Conservation (phyloP, 2,797 vertebrate species). For the Peromyscus eremicus region DNA sequence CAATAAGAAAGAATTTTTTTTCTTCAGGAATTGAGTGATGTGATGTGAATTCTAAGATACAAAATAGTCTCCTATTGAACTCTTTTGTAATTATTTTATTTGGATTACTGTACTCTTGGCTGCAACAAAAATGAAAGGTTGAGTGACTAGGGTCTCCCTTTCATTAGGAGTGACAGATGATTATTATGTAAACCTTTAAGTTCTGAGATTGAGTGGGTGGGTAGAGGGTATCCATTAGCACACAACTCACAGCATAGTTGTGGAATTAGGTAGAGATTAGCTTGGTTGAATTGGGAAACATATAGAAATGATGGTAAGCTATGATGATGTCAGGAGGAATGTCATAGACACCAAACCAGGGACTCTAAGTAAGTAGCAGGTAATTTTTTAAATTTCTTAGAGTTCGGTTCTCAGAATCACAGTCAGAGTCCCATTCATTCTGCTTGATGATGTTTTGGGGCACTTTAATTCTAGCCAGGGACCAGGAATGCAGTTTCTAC, state of each 20-base stretch:
- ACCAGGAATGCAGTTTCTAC: background rate
- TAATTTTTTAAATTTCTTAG: slow-evolving; percentile 58
- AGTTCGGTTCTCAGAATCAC: slow-evolving; percentile 62
- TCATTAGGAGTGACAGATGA: background rate
- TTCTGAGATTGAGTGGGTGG: background rate
- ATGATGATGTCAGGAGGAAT: background rate
- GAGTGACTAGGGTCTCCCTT: background rate
- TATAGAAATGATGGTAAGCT: background rate
- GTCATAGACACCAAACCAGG: background rate
- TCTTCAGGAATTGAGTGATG: slow-evolving; percentile 25
- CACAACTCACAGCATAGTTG: background rate
- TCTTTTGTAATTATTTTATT: slow-evolving; percentile 44
- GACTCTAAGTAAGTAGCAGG: slow-evolving; percentile 29
- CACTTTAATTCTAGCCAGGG: background rate
- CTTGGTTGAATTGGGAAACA: background rate
- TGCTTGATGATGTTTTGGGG: background rate
- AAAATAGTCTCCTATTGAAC: background rate
- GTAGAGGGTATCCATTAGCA: background rate
- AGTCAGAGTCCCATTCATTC: background rate
- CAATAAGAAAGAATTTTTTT: background rate
- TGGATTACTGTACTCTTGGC: background rate
- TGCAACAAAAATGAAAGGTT: background rate
- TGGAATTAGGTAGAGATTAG: background rate
- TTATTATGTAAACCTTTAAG: background rate
- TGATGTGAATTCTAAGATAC: background rate